Base-by-base conservation (phyloP, 2,113 vertebrate genomes). In the Stigmatopora argus region DNA sequence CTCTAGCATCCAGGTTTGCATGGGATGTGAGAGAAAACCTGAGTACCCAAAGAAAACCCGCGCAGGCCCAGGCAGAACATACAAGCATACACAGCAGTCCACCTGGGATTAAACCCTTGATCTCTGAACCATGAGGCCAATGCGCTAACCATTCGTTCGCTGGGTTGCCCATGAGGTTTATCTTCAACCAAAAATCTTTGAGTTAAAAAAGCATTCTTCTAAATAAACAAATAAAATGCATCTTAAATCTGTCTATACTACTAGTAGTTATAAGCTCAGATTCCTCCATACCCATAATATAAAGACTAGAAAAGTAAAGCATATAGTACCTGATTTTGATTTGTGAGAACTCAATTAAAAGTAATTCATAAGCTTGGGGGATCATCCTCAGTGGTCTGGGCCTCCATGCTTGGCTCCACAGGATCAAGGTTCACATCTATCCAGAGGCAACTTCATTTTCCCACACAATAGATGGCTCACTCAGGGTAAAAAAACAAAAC, bases 381-480 rank as follows among this genome's bases (percentile, higher is more conserved):
- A 82, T 75, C 71, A 70, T 64, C 62, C 59, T 71, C 34, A 35
- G 74, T 73, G 77, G 78, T 77, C 79, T 78, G 68, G 72, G 46
- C 70, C 70, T 79, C 77, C 62, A 70, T 65, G 74, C 65, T 74
- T 49, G 77, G 77, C 80, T 88, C 77, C 44, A 71, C 62, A 67
- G 72, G 80, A 78, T 86, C 65, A 78, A 21, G 63, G 73, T 76
- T 78, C 76, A 70, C 17, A 66, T 83, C 52, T 79, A 69, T 74
- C 70, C 52, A 69, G 76, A 75, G 71, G 76, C 74, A 72, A 73
- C 53, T 67, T 77, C 31, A 70, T 78, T 85, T 87, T 78, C 76
- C 78, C 83, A 80, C 74, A 21, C 61, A 79, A 79, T 61, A 67
- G 58, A 63, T 66, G 64, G 35, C 71, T 80, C 64, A 64, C 63